Conservation (phyloP, 2,888 invertebrate species). For the Pocota personata region DNA sequence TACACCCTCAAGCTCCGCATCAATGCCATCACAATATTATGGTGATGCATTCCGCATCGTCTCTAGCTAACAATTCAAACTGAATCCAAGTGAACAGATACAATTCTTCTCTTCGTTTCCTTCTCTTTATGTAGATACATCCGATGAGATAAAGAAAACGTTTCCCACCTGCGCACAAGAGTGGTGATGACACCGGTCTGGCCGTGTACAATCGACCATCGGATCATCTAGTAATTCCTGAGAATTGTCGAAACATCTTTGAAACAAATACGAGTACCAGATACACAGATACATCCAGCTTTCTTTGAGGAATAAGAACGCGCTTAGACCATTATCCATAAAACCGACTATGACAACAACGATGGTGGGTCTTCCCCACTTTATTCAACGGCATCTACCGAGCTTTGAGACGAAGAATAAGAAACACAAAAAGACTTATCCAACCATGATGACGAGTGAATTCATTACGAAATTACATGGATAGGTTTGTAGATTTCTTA, state of each 20-base stretch:
- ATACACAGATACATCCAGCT: not conserved
- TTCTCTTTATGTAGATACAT: conserved; percentile 32
- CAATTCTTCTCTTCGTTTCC: conserved; percentile 42
- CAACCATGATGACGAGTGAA: conserved; percentile 72
- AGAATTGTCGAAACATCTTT: conserved; percentile 69
- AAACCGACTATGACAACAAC: conserved; percentile 29
- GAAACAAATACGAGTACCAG: conserved; percentile 54
- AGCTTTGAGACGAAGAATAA: conserved; percentile 48
- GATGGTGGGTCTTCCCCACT: conserved; percentile 48
- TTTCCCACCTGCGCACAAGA: conserved; percentile 60
- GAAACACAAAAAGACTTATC: conserved; percentile 46
- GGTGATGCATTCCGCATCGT: conserved; percentile 34
- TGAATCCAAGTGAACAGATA: conserved; percentile 46
- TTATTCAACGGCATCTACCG: conserved; percentile 24
- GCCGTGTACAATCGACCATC: conserved; percentile 51
- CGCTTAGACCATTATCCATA: conserved; percentile 44
- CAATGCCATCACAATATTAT: conserved; percentile 41
- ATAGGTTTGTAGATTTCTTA: conserved; percentile 54
- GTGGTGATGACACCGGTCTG: conserved; percentile 57
- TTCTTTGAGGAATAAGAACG: conserved; percentile 40
- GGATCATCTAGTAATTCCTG: conserved; percentile 62
- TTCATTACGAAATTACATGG: conserved; percentile 71
- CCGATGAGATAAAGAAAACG: conserved; percentile 38
- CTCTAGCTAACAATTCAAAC: conserved; percentile 36
- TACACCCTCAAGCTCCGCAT: not conserved